Evolutionary conservation across 1,140 invertebrate species (phyloP), one percentile per base, ranked within the genome.

Genomic region (Vollenhovia emeryi): DNA sequence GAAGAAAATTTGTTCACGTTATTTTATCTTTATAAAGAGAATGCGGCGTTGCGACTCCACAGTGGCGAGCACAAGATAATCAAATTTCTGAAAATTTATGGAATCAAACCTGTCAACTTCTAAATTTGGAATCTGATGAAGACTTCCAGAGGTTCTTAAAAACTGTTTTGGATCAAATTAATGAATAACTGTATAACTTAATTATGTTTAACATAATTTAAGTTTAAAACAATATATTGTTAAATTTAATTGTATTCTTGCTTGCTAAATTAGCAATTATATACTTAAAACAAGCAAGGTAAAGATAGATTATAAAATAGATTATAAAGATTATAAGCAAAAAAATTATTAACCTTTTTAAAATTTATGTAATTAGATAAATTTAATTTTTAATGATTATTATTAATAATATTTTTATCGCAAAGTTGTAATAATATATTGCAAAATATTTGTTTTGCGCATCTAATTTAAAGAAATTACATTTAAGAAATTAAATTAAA

Each of bases 101-200:
- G 74, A 18, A 78, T 15, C 13, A 6, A 78, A 64, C 57, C 8
- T 78, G 74, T 78, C 18, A 27, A 0, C 57, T 78, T 78, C 9
- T 78, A 27, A 43, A 78, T 9, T 64, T 78, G 5, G 33, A 74
- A 18, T n/a, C 57, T 9, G 40, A 78, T 3, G 13, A 48, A 48
- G 5, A 78, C n/a, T 13, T 78, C 27, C 3, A 2, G 3, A 40
- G 5, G 2, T 78, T 78, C 48, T 48, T 78, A 4, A 18, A 62
- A 62, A 64, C 18, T 8, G 8, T 78, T 45, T 45, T 55, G 1
- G 24, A 4, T 15, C 71, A 74, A 74, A 57, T 74, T 36, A 8
- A 21, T 24, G 21, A 74, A 57, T 71, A 50, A 50, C n/a, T n/a
- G 27, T 50, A 36, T 33, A 18, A 60, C 33, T n/a, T 36, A 62